Conservation (phyloP, 2,113 vertebrate genomes). For the Prolemur simus region DNA sequence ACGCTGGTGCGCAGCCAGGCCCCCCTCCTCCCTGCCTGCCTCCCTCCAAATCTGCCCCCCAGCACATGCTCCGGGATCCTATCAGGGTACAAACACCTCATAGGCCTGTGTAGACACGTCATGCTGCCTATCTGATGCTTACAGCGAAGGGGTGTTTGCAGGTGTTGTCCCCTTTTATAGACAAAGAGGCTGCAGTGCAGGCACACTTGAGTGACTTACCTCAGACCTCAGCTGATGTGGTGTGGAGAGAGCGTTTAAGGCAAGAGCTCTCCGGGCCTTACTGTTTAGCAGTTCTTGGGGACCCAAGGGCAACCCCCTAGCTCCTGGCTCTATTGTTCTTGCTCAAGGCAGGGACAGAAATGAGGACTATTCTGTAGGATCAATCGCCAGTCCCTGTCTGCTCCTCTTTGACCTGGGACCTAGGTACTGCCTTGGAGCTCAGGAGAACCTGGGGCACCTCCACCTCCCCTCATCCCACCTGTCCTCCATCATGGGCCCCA, state of each 20-base stretch:
- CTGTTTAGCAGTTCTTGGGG: neutral
- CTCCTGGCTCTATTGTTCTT: neutral
- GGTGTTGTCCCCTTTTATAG: neutral
- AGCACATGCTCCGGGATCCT: fast-evolving
- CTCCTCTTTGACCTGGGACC: neutral
- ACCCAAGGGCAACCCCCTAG: neutral
- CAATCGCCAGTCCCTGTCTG: neutral
- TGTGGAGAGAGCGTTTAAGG: neutral
- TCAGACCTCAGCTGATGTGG: neutral
- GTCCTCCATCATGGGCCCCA: neutral
- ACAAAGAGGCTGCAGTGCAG: neutral
- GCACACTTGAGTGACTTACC: neutral
- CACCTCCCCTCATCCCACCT: too few relatives aligned
- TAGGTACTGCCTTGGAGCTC: neutral
- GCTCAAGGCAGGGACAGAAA: neutral
- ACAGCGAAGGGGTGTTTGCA: neutral
- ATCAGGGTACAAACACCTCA: neutral
- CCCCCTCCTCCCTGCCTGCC: neutral
- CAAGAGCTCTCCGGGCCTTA: neutral
- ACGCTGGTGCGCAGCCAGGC: fast-evolving
- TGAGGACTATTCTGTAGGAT: neutral
- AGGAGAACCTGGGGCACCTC: neutral
- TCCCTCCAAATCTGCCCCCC: too few relatives aligned
- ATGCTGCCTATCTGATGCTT: neutral
- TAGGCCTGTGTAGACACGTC: neutral